Evolutionary conservation across 1,140 invertebrate species (phyloP), one percentile per base, ranked within the genome.

Genomic region (Orussus abietinus): DNA sequence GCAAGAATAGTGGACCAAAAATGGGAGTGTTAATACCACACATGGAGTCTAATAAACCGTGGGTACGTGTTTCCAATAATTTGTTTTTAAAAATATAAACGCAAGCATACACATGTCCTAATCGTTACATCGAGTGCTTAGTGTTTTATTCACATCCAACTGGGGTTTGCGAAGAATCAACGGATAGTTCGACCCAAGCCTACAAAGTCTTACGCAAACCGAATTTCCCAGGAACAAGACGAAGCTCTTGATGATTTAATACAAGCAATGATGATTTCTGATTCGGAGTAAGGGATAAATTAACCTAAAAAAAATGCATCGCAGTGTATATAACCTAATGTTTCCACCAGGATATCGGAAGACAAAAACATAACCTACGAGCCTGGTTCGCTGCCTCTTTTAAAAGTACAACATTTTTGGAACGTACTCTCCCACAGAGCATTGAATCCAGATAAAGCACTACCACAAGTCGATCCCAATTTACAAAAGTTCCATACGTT

Each of bases 21-120:
- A 51, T 62, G 49, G 21, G 51, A 5, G 38, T 46, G 9, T 18
- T 62, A 15, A 47, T 59, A 41, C 57, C 59, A 7, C 44, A 47
- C 7, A 38, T 53, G 1, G 33, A 53, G 7, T 12, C 43, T 21
- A 50, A 46, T 25, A 36, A 60, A 42, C 53, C 50, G 36, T 51
- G 47, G 57, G 59, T 62, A 62, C 25, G 9, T 35, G 4, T 35
- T 22, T 10, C 13, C 36, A 6, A 18, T 18, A 39, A 37, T 38
- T 22, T 14, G 26, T 30, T 32, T 34, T 18, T 47, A 31, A 1
- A 32, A n/a, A 22, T 33, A 12, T 15, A 38, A 38, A 38, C 13
- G 3, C 4, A 1, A 20, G 15, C 13, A 14, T 19, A 32, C 12
- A 18, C 6, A n/a, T 28, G 18, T 19, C 0, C 9, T 30, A 5